Evolutionary conservation across 2,888 invertebrate genomes (phyloP), one percentile per base, ranked within the genome.

Genomic region (Dexiosoma caninum): DNA sequence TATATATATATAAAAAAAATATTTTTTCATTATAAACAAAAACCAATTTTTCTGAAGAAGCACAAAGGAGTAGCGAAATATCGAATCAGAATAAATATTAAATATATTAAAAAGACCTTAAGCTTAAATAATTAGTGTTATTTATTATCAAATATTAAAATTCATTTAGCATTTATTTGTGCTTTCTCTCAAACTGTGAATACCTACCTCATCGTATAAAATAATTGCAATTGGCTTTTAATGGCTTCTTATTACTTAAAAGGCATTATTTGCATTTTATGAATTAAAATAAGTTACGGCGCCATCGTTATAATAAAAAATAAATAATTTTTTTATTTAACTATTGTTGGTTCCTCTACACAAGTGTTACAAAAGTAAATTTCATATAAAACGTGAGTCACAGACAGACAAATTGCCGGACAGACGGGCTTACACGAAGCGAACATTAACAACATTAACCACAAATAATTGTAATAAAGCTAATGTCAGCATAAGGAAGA

Each of bases 391-490:
- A 53, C 77, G 77, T 77, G 77, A 77, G 62, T 77, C 55, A 70
- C 37, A 59, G 12, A 57, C 14, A 35, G 37, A 42, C n/a, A 19
- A 21, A 42, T 14, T 27, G 37, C 19, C 16, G 42, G 69, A 23
- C n/a, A 19, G 12, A 4, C 9, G n/a, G 12, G 27, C 4, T 6
- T 19, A 30, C 12, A 44, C n/a, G 30, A 57, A 57, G 53, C 53
- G 37, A 51, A 21, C 42, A 67, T 60, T 59, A 60, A 53, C 10
- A 76, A 53, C 40, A 51, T 57, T 64, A 62, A 81, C 67, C 77
- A 44, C 81, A 81, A 77, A 77, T 77, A 71, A 67, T 71, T 80
- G 67, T 71, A 67, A 80, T 67, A 71, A 67, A 72, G 70, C 71
- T 71, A 76, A 76, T 76, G 62, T 30, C 35, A 57, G 57, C 19